Percentiles rank a stretch among this genome's conserved stretches.
Conservation (phyloP, 1,140 invertebrate genomes). For the Zaprionus nigranus region DNA sequence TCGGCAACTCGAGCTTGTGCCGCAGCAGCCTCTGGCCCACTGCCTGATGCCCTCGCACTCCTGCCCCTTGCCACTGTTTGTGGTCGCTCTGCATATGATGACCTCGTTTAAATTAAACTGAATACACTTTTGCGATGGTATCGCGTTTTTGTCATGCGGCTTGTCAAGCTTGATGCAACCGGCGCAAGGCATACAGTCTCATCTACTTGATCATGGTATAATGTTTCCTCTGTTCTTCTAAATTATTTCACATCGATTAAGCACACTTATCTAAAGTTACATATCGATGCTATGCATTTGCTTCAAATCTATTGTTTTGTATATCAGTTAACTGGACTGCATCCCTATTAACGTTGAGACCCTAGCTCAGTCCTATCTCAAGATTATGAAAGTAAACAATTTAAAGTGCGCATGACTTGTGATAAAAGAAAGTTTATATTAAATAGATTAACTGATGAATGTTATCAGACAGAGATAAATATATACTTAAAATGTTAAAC, state of each 20-base stretch:
- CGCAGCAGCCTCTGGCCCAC: not conserved
- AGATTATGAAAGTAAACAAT: too few relatives aligned
- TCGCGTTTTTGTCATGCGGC: conserved; percentile 18
- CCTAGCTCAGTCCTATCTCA: too few relatives aligned
- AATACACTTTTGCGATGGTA: conserved; percentile 28
- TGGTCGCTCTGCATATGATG: conserved; percentile 62
- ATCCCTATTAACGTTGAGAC: too few relatives aligned
- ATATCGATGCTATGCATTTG: too few relatives aligned
- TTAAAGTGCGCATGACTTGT: too few relatives aligned
- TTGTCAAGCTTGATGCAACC: not conserved
- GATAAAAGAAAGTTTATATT: not conserved
- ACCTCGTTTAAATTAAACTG: conserved; percentile 71
- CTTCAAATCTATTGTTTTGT: too few relatives aligned
- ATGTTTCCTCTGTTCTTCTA: too few relatives aligned
- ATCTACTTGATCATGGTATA: not conserved
- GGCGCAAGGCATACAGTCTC: not conserved
- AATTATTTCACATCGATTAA: too few relatives aligned
- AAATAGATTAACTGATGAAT: not conserved
- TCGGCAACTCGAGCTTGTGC: conserved; percentile 54
- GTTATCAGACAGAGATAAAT: not conserved
- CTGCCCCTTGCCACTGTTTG: conserved; percentile 34
- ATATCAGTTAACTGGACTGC: too few relatives aligned
- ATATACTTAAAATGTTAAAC: too few relatives aligned
- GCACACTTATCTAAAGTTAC: too few relatives aligned
- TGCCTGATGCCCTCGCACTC: not conserved